phyloP scores from a whole-genome alignment of 2,888 invertebrate species.

The Erebia palarica region DNA sequence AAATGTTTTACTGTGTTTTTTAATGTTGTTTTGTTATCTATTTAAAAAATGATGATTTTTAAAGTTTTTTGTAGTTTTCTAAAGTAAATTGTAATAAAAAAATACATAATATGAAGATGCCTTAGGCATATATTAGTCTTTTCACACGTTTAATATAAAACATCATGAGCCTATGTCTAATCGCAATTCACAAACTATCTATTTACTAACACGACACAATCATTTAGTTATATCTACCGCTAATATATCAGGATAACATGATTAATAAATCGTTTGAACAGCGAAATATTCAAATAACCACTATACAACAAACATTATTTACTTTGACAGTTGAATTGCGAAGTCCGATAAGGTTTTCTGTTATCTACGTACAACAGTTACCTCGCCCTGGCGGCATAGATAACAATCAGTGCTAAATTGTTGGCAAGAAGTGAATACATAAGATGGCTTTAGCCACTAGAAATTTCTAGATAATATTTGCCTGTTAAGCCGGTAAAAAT shows the following conservation, averaged over 20 bases:
- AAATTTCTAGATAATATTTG: conserved; percentile 14
- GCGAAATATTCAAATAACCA: conserved; percentile 35
- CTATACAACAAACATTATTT: conserved; percentile 38
- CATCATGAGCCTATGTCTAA: background rate
- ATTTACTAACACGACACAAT: background rate
- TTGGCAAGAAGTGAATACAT: conserved; percentile 30
- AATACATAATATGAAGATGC: too few species aligned
- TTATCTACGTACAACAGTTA: conserved; percentile 39
- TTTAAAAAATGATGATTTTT: too few species aligned
- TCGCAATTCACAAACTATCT: background rate
- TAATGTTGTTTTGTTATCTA: too few species aligned
- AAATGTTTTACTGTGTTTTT: too few species aligned
- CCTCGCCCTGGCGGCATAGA: conserved; percentile 34
- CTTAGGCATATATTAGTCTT: too few species aligned
- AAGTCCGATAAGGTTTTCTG: conserved; percentile 37
- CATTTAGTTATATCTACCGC: conserved; percentile 9
- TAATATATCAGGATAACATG: conserved; percentile 22
- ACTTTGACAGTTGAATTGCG: conserved; percentile 39
- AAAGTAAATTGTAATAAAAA: too few species aligned
- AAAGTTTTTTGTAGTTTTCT: too few species aligned
- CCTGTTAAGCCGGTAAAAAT: background rate
- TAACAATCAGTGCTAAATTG: conserved; percentile 40
- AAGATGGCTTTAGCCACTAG: conserved; percentile 24
- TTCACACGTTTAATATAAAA: too few species aligned
- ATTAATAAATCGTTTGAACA: conserved; percentile 28